A percentile compares a stretch with the other conserved stretches of the same genome.
Evolutionary conservation across 1,140 invertebrate genomes (phyloP).

Genomic region (Conopomorpha cramerella): DNA sequence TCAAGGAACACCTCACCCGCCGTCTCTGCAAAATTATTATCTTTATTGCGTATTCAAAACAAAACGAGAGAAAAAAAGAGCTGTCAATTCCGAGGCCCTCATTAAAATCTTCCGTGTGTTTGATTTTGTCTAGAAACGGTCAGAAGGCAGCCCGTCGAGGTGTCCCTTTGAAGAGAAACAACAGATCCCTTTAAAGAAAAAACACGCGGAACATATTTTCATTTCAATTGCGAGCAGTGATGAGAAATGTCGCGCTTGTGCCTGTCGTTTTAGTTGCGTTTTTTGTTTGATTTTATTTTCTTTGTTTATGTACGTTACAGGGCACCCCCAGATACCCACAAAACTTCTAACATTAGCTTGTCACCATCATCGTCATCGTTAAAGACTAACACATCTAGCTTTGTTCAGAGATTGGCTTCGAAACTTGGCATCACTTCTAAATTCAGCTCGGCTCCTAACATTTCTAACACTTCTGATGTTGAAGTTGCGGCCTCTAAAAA

Average conservation of each 20-base stretch:
- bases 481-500: no score
- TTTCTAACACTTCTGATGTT: slow-evolving; percentile 34
- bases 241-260: no score
- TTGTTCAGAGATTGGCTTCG: slow-evolving; percentile 58
- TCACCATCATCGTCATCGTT: slow-evolving; percentile 44
- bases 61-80: slow-evolving; percentile 33
- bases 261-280: neutral
- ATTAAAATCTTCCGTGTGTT: slow-evolving; percentile 56
- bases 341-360: slow-evolving; percentile 46
- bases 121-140: slow-evolving; percentile 50
- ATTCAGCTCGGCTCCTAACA: slow-evolving; percentile 53
- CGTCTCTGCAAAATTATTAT: no score
- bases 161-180: slow-evolving; percentile 26
- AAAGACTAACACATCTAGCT: slow-evolving; percentile 44
- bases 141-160: slow-evolving; percentile 26
- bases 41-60: slow-evolving; percentile 6
- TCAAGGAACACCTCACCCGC: no score
- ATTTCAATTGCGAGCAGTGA: no score
- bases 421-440: slow-evolving; percentile 55
- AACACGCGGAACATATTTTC: neutral
- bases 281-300: slow-evolving; percentile 22
- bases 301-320: slow-evolving; percentile 55
- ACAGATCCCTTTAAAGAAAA: slow-evolving; percentile 8
- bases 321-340: slow-evolving; percentile 48
- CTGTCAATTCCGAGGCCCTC: slow-evolving; percentile 35